Evolutionary conservation across 2,888 invertebrate species (phyloP).

Genomic region (Falcaria lacertinaria): DNA sequence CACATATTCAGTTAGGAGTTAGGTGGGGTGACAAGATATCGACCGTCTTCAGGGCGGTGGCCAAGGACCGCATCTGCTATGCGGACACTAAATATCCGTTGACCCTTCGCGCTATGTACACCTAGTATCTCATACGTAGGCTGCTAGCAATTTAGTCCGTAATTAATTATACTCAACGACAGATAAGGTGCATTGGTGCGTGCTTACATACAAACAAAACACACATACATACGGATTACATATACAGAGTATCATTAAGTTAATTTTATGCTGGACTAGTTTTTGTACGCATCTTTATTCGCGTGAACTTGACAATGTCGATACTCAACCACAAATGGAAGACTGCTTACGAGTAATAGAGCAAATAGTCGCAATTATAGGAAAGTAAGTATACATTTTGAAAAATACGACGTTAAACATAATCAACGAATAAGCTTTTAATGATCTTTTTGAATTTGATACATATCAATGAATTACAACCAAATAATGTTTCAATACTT

Average conservation of each 20-base stretch:
- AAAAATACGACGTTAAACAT: no score
- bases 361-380: no score
- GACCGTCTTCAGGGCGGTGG: conserved; percentile 76
- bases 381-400: no score
- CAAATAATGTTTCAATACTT: no score
- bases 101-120: conserved; percentile 64
- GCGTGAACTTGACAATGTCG: background rate
- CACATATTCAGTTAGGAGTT: conserved; percentile 66
- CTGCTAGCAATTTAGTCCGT: conserved; percentile 56
- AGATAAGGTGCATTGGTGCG: conserved; percentile 66
- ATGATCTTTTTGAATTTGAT: no score
- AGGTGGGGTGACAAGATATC: conserved; percentile 74
- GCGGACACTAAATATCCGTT: conserved; percentile 76
- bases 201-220: conserved; percentile 17
- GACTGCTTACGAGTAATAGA: background rate
- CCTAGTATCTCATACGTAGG: conserved; percentile 43
- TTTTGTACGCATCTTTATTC: background rate
- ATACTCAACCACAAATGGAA: background rate
- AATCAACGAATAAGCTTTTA: no score
- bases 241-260: conserved; percentile 19
- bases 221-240: no score
- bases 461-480: conserved; percentile 8
- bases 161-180: conserved; percentile 76
- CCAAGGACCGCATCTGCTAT: conserved; percentile 76
- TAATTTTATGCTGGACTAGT: conserved; percentile 7